Base-by-base conservation (phyloP, 1,140 invertebrate genomes). In the Ceratosolen solmsi region DNA sequence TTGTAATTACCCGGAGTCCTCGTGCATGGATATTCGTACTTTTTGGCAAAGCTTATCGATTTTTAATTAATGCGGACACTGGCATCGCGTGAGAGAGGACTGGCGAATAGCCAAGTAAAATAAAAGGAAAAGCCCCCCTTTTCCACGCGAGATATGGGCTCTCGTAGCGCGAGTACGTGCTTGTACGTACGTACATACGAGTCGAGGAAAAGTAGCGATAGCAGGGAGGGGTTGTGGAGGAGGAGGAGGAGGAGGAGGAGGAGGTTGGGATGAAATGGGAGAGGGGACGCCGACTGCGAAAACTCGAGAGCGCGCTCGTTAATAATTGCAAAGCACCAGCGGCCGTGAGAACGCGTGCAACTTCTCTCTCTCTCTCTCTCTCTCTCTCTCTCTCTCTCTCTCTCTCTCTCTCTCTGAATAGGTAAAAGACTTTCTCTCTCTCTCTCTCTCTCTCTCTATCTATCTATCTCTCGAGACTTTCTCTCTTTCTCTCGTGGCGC, bases 371-470 rank as follows among this genome's bases (percentile, higher is more conserved):
- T 1, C 22, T 74, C 79, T 80, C 74, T 80, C 79, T 80, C 79
- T 80, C 79, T 80, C 56, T 79, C 68, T 72, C 68, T 79, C 2
- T 74, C 79, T 80, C 74, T 80, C 79, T 80, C 79, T 80, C 79
- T 80, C 56, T 79, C 68, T 72, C 68, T 79, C 2, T n/a, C n/a
- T n/a, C n/a, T n/a, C n/a, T n/a, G n/a, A n/a, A n/a, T n/a, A n/a
- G n/a, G n/a, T n/a, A n/a, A n/a, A n/a, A n/a, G 33, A 80, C 79
- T 80, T 80, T 80, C 79, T 80, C 79, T 80, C 79, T 80, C 56
- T 79, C 68, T 72, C 68, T 79, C 2, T n/a, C n/a, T n/a, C n/a
- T n/a, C n/a, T n/a, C n/a, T n/a, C n/a, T n/a, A n/a, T n/a, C n/a
- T n/a, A n/a, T n/a, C n/a, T n/a, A n/a, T n/a, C n/a, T n/a, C n/a